Evolutionary conservation across 1,140 invertebrate species (phyloP), one percentile per base, ranked within the genome.

Genomic region (Halesus radiatus): DNA sequence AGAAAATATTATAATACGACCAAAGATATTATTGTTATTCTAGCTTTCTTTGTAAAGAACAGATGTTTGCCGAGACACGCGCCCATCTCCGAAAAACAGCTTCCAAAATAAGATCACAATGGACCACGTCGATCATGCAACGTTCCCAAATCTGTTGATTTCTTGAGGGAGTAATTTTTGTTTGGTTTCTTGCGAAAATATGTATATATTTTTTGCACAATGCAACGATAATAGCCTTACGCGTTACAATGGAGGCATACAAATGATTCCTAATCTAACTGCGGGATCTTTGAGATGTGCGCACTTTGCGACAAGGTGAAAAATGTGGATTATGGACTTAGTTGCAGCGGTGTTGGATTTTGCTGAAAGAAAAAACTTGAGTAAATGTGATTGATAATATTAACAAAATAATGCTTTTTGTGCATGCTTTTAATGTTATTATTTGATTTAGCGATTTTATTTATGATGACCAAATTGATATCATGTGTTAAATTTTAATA

Each of bases 11-110:
- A 45, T 45, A 45, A 45, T 45, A 45, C 37, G 37, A 45, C 37
- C 37, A 45, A 45, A 45, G 37, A 45, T 45, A 45, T 45, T 32
- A 32, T 32, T 32, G 32, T 32, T 6, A 45, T 8, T 29, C 8
- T 45, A 7, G 10, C n/a, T 7, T 62, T 54, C 22, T 18, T 18
- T 22, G 74, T 56, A 16, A 74, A 62, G 52, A 77, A 68, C 82
- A 83, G 82, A 80, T 83, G 82, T 83, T 83, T 81, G 60, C 77
- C 73, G 23, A 77, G 77, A 75, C 81, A 72, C 79, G 75, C 79
- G 79, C 68, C 68, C 37, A 74, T 78, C 70, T 73, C 72, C 6
- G 15, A 15, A 32, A 22, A 64, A 52, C 23, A 58, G 23, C 32
- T 73, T 74, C 54, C 32, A 74, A 79, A 75, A 54, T 26, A 76